Evolutionary conservation across 1,140 invertebrate species (phyloP), one percentile per base, ranked within the genome.

Genomic region (Drosophila pruinosa): DNA sequence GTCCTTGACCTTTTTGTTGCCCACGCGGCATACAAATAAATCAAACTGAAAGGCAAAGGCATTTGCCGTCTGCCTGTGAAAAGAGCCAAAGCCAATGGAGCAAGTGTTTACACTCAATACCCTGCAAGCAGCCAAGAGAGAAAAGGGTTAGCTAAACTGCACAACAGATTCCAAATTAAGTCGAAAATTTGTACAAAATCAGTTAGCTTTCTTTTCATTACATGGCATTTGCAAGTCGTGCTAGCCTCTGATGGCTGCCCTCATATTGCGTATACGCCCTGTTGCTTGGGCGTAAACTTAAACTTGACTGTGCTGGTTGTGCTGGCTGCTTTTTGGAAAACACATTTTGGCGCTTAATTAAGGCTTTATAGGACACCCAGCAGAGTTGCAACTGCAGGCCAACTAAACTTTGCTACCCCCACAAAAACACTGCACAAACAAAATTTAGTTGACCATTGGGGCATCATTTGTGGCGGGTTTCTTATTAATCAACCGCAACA

Each of bases 1-100:
- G 81, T 58, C 80, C 81, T 86, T 83, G 77, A 80, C 77, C 45
- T 50, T 62, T 50, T 39, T 7, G 12, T 19, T 17, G 41, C 61
- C 52, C 61, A 65, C 68, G 68, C 61, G 31, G 41, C 50, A 59
- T 59, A 48, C 54, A 70, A 64, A 70, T 70, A 70, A 70, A 70
- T 70, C 59, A 65, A 71, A 50, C 14, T 28, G 19, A 34, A 47
- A 26, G 38, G 38, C 65, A 43, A 24, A 52, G 10, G 24, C 45
- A 50, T 5, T 34, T 14, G 17, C 14, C 12, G 52, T 15, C 7
- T 12, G 31, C 43, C 43, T 21, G 3, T 43, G 68, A 50, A 64
- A 71, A 57, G 26, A 15, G 34, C 43, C 7, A 34, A 56, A 47
- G 45, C 31, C 36, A 62, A 36, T 56, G 48, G 47, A 45, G 21